Conservation (phyloP, 2,113 vertebrate genomes). For the Saccopteryx leptura region DNA sequence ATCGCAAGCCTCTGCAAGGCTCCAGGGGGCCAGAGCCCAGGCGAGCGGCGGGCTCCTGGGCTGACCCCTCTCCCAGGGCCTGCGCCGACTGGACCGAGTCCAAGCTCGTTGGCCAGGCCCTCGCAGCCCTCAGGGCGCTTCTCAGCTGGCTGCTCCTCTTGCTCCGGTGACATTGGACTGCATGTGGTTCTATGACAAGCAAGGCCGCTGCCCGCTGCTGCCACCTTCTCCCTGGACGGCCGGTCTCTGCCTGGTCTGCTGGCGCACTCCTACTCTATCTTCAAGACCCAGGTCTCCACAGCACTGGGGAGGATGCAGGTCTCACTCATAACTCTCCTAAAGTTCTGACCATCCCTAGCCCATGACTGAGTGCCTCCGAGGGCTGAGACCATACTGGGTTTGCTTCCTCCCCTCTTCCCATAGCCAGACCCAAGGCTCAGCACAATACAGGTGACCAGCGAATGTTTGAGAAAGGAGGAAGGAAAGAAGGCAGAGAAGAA, state of each 20-base stretch:
- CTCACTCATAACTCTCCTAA: neutral
- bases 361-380: too few species aligned
- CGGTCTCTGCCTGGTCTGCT: neutral
- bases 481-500: too few species aligned
- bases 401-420: neutral
- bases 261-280: neutral
- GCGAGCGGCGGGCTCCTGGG: neutral
- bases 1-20: neutral
- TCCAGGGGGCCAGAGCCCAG: neutral
- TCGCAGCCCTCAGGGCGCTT: neutral
- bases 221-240: neutral
- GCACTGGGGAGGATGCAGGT: neutral
- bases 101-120: neutral
- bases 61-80: neutral
- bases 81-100: neutral
- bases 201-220: neutral
- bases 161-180: rapidly evolving
- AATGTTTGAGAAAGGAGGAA: neutral
- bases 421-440: neutral
- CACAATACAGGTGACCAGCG: neutral
- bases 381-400: neutral
- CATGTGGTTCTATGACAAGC: neutral
- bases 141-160: neutral
- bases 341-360: neutral
- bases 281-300: neutral